phyloP scores from a whole-genome alignment of 2,113 vertebrate species.

The Hemiscyllium ocellatum region DNA sequence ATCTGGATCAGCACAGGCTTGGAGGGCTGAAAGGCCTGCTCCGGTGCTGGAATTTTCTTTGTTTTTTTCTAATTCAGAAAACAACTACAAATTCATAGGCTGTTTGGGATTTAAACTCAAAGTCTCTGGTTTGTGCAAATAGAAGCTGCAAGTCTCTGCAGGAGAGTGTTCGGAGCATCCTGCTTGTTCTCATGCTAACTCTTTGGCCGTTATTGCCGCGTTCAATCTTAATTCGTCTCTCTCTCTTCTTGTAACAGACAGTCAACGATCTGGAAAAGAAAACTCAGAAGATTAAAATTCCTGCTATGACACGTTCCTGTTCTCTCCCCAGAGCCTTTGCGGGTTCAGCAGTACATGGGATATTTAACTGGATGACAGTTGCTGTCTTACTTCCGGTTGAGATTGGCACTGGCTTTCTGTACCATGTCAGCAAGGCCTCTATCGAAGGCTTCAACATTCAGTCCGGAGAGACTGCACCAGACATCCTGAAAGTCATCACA shows the following conservation, averaged over 20 bases:
- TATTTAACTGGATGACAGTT: conserved; percentile 39
- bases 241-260: not conserved
- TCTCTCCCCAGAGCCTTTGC: conserved; percentile 36
- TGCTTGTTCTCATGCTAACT: not conserved
- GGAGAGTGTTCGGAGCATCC: not conserved
- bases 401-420: conserved; percentile 28
- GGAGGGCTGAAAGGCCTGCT: too few relatives aligned
- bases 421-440: conserved; percentile 27
- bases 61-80: not conserved
- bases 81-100: not conserved
- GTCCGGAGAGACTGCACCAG: conserved; percentile 15
- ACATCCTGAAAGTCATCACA: conserved; percentile 39
- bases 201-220: not conserved
- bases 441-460: conserved; percentile 37
- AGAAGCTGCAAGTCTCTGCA: not conserved
- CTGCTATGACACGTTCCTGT: not conserved
- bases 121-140: not conserved
- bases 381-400: conserved; percentile 29
- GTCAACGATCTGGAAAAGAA: not conserved
- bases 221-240: not conserved
- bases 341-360: conserved; percentile 32
- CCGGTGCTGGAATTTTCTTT: too few relatives aligned
- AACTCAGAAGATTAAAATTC: not conserved
- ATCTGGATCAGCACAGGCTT: too few relatives aligned
- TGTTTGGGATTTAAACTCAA: not conserved